Evolutionary conservation across 2,888 invertebrate species (phyloP), one percentile per base, ranked within the genome.

Genomic region (Caenorhabditis sinica): DNA sequence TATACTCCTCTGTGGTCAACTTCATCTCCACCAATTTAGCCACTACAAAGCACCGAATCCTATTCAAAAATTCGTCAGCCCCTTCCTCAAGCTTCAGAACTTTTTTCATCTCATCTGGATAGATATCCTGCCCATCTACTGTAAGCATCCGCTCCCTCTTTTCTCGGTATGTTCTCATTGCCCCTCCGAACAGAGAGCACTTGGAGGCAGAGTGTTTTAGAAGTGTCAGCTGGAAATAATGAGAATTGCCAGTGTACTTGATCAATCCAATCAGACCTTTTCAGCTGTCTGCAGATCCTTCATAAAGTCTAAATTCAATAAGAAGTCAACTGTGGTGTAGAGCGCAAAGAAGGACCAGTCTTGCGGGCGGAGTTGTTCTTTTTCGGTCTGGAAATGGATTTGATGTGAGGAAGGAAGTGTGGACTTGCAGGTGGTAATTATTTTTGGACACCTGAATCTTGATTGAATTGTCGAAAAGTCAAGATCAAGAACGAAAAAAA

Each of bases 311-410:
- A 77, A 15, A 28, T 71, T 23, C 20, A 71, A 20, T 4, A 69
- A 53, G 11, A 63, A 63, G 6, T 61, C 63, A 11, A 71, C 69
- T 20, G 77, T 63, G 28, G 77, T 77, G 71, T 69, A 77, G 17
- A 77, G 63, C 5, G 77, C 77, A 28, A 77, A 77, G 15, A 77
- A 77, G 9, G 77, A 71, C 77, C 77, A 77, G 17, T 77, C 71
- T 8, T 69, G 51, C 0, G 77, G 77, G 6, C 45, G 36, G 25
- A 77, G 69, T 6, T n/a, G 28, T 25, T 71, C 61, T 23, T 53
- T 51, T 61, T 28, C 20, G 11, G 51, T 36, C 77, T 77, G 28
- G 9, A 69, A 66, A 5, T 33, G 0, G 5, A 23, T 65, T n/a
- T n/a, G n/a, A n/a, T n/a, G 40, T 40, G 40, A 40, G 9, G 5